Evolutionary conservation across 2,113 vertebrate genomes (phyloP).

Genomic region (Epinephelus fuscoguttatus): DNA sequence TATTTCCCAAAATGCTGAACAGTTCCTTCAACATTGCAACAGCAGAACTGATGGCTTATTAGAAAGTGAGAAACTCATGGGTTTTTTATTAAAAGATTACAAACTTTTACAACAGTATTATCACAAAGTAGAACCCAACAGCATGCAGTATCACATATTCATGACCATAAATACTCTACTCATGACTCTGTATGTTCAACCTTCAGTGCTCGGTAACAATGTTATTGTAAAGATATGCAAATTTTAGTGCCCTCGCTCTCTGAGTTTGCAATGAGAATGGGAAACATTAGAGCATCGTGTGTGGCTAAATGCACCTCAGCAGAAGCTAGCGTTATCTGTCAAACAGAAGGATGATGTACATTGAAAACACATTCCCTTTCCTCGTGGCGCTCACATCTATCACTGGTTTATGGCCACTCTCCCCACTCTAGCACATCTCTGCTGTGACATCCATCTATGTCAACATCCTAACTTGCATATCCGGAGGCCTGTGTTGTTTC

Average conservation of each 20-base stretch:
- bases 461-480: conserved; percentile 68
- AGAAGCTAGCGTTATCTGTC: conserved; percentile 69
- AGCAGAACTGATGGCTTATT: neutral
- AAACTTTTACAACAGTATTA: neutral
- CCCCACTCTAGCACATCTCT: conserved; percentile 64
- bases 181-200: neutral
- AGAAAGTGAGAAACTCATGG: neutral
- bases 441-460: conserved; percentile 77
- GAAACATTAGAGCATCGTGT: conserved; percentile 37
- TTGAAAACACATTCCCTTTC: conserved; percentile 77
- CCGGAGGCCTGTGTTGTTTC: conserved; percentile 52
- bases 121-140: neutral
- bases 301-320: conserved; percentile 64
- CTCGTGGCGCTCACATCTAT: conserved; percentile 77
- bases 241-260: conserved; percentile 35
- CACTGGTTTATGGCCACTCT: conserved; percentile 78
- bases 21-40: neutral
- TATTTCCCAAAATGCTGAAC: no score
- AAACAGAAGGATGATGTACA: conserved; percentile 77
- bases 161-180: neutral
- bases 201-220: conserved; percentile 14
- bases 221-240: conserved; percentile 43
- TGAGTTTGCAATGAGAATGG: conserved; percentile 41
- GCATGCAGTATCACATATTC: no score
- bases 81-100: neutral